Evolutionary conservation across 1,140 invertebrate genomes (phyloP).

Genomic region (Neodiprion pinetum): DNA sequence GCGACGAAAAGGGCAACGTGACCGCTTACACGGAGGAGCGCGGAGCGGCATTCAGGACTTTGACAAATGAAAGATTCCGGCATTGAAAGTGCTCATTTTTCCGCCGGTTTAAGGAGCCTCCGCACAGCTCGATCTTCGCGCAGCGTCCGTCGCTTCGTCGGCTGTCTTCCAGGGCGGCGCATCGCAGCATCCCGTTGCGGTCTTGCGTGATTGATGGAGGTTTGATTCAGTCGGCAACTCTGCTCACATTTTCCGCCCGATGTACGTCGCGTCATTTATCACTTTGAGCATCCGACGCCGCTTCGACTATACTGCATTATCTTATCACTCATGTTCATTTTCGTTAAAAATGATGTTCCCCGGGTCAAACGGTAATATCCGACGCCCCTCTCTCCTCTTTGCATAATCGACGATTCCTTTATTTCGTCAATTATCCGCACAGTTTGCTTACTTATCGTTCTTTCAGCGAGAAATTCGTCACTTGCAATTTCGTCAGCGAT

Average conservation of each 20-base stretch:
- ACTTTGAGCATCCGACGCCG: slow-evolving; percentile 29
- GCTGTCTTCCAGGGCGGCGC: too few relatives aligned
- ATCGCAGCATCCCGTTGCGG: slow-evolving; percentile 13
- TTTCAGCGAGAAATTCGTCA: too few relatives aligned
- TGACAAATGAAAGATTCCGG: slow-evolving; percentile 30
- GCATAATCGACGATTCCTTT: slow-evolving; percentile 25
- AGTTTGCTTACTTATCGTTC: slow-evolving; percentile 16
- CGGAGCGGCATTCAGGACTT: background rate
- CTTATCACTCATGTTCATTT: slow-evolving; percentile 30
- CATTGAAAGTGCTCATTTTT: slow-evolving; percentile 30
- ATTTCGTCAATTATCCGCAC: slow-evolving; percentile 24
- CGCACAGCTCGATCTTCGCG: background rate
- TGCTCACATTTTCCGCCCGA: slow-evolving; percentile 44
- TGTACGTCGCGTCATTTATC: slow-evolving; percentile 44
- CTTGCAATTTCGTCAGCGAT: too few relatives aligned
- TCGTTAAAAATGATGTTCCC: slow-evolving; percentile 18
- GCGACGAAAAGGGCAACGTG: background rate
- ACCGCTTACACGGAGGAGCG: background rate
- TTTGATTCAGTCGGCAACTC: slow-evolving; percentile 47
- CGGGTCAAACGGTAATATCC: too few relatives aligned
- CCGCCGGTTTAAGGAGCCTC: slow-evolving; percentile 19
- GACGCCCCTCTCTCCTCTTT: slow-evolving; percentile 18
- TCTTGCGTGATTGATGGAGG: slow-evolving; percentile 44
- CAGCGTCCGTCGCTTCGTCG: background rate
- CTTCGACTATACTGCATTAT: slow-evolving; percentile 31